Evolutionary conservation across 1,140 invertebrate genomes (phyloP).

Genomic region (Drosophila nikananu): DNA sequence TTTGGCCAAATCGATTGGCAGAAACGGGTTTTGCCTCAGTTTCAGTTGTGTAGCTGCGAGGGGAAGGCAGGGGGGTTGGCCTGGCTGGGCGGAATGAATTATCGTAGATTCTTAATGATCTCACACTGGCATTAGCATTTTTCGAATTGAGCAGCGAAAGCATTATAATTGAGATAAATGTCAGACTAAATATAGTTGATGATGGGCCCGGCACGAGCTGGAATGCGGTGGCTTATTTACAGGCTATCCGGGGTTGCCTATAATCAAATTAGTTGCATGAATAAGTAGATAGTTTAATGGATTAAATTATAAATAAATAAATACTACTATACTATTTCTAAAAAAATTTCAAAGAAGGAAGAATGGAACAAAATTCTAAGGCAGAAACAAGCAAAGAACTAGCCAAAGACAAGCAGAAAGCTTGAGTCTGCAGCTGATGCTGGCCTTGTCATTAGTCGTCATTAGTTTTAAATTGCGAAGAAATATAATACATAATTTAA

Average conservation of each 20-base stretch:
- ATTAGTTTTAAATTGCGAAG: neutral
- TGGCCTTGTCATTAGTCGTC: neutral
- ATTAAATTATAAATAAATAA: neutral
- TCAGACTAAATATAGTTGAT: constrained; percentile 23
- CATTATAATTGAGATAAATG: constrained; percentile 42
- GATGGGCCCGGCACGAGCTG: constrained; percentile 18
- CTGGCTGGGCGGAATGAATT: constrained; percentile 10
- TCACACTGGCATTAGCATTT: constrained; percentile 48
- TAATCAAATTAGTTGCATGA: neutral
- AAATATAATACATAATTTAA: neutral
- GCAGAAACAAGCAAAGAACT: neutral
- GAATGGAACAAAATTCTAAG: neutral
- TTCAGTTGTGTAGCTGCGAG: neutral
- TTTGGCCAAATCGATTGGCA: constrained; percentile 38
- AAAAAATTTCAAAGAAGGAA: no score
- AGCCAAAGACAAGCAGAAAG: neutral
- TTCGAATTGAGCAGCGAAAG: constrained; percentile 41
- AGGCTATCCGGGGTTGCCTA: neutral
- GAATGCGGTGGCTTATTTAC: neutral
- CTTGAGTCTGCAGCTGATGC: neutral
- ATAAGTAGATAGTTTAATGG: neutral
- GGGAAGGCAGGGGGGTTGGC: constrained; percentile 9
- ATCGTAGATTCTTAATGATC: constrained; percentile 41
- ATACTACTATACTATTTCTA: neutral
- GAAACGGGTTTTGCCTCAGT: constrained; percentile 25